A percentile compares a stretch with the other conserved stretches of the same genome.
These are phyloP conservation scores for Limanda limanda DNA, from an alignment of 2,113 vertebrate species.

Conservation along the genomic window DNA sequence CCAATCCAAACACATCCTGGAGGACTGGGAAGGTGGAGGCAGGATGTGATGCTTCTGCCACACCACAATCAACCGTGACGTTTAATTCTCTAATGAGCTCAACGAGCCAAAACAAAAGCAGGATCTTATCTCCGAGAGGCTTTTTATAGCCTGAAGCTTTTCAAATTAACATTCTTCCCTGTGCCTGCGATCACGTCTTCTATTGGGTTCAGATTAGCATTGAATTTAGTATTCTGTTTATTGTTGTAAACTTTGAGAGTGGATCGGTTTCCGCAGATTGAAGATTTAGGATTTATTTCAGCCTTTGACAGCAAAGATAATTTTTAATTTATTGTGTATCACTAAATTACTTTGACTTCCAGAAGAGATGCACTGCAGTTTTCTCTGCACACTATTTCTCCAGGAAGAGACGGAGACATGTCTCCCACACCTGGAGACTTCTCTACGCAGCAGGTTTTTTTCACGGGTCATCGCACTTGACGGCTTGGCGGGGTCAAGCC, in stretches of 20 bases:
- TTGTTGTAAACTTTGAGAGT: too few species aligned
- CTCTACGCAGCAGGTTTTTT: constrained; percentile 21
- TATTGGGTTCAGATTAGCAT: background rate
- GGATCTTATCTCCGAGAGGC: too few species aligned
- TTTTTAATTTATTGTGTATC: background rate
- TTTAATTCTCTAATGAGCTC: too few species aligned
- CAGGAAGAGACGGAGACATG: background rate
- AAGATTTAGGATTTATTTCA: background rate
- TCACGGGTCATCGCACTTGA: background rate
- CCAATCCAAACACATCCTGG: too few species aligned
- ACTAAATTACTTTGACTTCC: background rate
- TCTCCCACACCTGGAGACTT: constrained; percentile 1
- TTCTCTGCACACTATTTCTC: background rate
- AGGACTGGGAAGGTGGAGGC: too few species aligned
- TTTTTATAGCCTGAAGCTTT: background rate
- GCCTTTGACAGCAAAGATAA: background rate
- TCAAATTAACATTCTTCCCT: background rate
- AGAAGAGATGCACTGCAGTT: background rate
- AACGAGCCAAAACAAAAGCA: too few species aligned
- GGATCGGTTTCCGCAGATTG: too few species aligned
- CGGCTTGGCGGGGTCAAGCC: constrained; percentile 7
- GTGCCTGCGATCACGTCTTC: background rate
- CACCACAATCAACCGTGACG: too few species aligned
- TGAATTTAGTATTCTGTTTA: too few species aligned
- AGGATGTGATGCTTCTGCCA: too few species aligned